Evolutionary conservation across 2,113 vertebrate genomes (phyloP), one percentile per base, ranked within the genome.

Genomic region (Phoxinus phoxinus): DNA sequence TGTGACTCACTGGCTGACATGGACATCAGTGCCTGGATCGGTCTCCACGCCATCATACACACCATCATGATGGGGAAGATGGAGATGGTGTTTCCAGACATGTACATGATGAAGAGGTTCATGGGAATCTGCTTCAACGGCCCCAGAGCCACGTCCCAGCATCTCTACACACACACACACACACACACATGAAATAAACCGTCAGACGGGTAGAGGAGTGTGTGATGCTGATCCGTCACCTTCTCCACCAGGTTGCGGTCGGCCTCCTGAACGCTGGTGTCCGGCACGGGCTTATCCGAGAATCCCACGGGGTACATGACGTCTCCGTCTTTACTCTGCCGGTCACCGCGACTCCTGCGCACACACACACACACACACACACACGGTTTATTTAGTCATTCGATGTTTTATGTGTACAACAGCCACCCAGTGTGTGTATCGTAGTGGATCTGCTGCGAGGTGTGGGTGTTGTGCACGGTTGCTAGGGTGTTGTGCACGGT

Each of bases 11-110:
- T 99, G 87, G 97, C 96, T 19, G 98, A 99, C 92, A 99, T 96
- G 65, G 98, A 96, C 96, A 99, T 98, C 44, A 99, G 97, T 0
- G 98, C 98, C 90, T 99, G 98, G 44, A 99, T 97, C 2, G 98
- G 98, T 73, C 98, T 95, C 98, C 98, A 99, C n/a, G 97, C 97
- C 98, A 99, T 99, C 98, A 99, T 99, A 89, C 97, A 97, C 65
- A 99, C 98, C 98, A 99, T 99, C 98, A 99, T 99, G 87, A 98
- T 98, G 53, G 98, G 97, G 91, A 99, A 99, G 95, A 99, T 99
- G 89, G 97, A 98, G 92, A 99, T 99, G 82, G 98, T 99, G 92
- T 99, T 99, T 35, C 98, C 98, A 0, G 98, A 98, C 98, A 99
- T 99, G 92, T 99, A 99, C 98, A 99, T 99, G 94, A 99, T 99